These are phyloP conservation scores for Minunthozetes semirufus DNA, from an alignment of 2,888 invertebrate species.

Conservation along the genomic window DNA sequence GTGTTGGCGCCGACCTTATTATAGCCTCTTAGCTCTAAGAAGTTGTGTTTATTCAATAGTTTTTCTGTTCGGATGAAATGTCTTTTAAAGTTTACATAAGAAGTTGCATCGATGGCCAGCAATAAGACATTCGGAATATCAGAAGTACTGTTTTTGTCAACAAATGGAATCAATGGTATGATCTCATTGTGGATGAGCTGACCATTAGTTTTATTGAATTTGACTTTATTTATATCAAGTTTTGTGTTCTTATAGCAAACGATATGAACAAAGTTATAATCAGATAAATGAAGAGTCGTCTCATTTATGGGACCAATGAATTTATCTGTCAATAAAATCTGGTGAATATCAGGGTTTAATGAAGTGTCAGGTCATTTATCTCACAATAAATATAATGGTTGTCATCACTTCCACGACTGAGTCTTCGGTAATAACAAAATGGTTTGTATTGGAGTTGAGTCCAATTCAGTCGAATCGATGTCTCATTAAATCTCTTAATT, in stretches of 20 bases:
- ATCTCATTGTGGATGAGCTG: not conserved
- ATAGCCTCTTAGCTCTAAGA: slow-evolving; percentile 68
- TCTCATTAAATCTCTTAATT: too few relatives aligned
- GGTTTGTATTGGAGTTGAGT: not conserved
- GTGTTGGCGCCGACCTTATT: slow-evolving; percentile 53
- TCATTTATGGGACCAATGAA: too few relatives aligned
- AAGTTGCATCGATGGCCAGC: slow-evolving; percentile 78
- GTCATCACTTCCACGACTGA: too few relatives aligned
- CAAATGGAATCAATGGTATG: not conserved
- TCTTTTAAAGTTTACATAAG: slow-evolving; percentile 66
- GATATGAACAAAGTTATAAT: too few relatives aligned
- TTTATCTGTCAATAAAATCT: too few relatives aligned
- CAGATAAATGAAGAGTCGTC: too few relatives aligned
- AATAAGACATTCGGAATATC: slow-evolving; percentile 60
- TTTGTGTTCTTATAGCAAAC: too few relatives aligned
- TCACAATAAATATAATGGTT: too few relatives aligned
- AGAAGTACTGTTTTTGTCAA: not conserved
- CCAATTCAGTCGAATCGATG: not conserved
- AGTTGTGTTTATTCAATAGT: slow-evolving; percentile 56
- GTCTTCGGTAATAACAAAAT: too few relatives aligned
- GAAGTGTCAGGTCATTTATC: too few relatives aligned
- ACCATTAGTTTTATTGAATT: not conserved
- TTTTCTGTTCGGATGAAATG: slow-evolving; percentile 65
- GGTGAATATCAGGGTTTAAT: too few relatives aligned
- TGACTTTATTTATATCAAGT: not conserved